Conservation (phyloP, 1,140 invertebrate genomes). For the Ooceraea biroi region DNA sequence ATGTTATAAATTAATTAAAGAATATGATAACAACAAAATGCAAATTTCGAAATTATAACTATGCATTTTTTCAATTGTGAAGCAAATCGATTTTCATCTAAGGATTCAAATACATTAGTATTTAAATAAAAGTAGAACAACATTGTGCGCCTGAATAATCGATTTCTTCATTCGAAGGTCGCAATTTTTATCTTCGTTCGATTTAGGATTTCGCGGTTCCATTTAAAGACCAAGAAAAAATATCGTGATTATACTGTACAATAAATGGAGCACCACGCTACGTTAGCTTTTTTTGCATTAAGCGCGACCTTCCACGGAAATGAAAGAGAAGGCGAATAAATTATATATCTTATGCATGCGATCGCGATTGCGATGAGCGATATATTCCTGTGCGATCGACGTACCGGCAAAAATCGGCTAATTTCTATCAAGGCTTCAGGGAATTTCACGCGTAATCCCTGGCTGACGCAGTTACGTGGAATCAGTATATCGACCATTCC, state of each 20-base stretch:
- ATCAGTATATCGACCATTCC: background rate
- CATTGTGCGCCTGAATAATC: background rate
- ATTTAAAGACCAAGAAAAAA: background rate
- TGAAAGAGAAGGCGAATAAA: conserved; percentile 11
- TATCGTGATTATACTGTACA: conserved; percentile 2
- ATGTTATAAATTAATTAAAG: too few species aligned
- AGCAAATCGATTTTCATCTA: background rate
- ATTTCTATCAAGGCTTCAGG: background rate
- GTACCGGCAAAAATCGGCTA: conserved; percentile 3
- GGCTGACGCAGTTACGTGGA: background rate
- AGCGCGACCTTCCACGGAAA: background rate
- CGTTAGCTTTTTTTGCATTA: background rate
- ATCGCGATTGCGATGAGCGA: background rate
- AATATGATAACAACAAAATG: too few species aligned
- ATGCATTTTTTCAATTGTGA: background rate
- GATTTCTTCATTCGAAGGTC: background rate
- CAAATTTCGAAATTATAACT: too few species aligned
- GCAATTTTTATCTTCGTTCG: background rate
- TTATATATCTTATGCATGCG: background rate
- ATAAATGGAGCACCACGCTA: background rate
- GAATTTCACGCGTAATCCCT: background rate
- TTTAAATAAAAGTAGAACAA: background rate
- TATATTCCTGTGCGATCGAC: background rate
- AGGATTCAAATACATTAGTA: too few species aligned
- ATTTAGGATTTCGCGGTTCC: background rate